Evolutionary conservation across 2,113 vertebrate species (phyloP), one percentile per base, ranked within the genome.

Genomic region (Sus scrofa): DNA sequence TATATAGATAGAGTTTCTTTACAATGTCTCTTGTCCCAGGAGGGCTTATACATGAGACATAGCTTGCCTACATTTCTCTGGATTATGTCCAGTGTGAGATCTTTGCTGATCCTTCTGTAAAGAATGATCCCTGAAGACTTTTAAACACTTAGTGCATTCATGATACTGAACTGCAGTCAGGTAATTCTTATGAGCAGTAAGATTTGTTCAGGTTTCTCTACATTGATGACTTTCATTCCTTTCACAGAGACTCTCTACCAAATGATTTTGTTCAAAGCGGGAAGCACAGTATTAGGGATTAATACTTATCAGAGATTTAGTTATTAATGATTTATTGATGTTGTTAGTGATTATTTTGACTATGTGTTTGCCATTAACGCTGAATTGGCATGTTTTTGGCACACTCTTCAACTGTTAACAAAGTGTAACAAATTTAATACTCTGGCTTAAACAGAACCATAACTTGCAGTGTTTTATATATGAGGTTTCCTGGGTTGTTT

Each of bases 81-180:
- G 58, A 27, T 15, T 85, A 52, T 18, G 12, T 98, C 98, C 97
- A 0, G 97, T 96, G 90, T 98, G 98, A 16, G 97, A 37, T 22
- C 15, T 26, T 26, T 34, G 67, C 10, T 30, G 44, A 70, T 30
- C 60, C 44, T 44, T 7, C 10, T 77, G 44, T 37, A 52, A 39
- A 37, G 84, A 74, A 54, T 26, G 7, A 58, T 63, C 7, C 7
- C 16, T n/a, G 18, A 30, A 91, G 44, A n/a, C 32, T 60, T 39
- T 58, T 19, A 39, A 62, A 60, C 50, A 67, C 39, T 32, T 27
- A 2, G 1, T 7, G 15, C 50, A 39, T 4, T 62, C 50, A 34
- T 0, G 11, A 22, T 58, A 32, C 22, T 30, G 11, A 10, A 32
- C 68, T 79, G 20, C 30, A 4, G 16, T 1, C 1, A 10, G 37